Evolutionary conservation across 2,113 vertebrate species (phyloP).

Genomic region (Heliornis fulica): DNA sequence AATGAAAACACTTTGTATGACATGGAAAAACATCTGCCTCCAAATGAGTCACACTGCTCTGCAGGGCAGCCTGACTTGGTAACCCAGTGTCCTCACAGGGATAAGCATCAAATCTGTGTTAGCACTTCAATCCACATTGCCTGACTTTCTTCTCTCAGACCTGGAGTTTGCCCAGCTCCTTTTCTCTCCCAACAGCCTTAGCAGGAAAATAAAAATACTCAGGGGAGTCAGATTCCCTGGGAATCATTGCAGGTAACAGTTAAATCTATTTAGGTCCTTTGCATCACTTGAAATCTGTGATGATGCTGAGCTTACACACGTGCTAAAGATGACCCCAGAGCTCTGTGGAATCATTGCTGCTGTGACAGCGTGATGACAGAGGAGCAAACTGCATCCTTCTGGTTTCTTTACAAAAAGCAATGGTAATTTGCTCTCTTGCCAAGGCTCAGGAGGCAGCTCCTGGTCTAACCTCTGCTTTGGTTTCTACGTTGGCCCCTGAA

Average conservation of each 20-base stretch:
- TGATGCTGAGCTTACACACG: neutral
- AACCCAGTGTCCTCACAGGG: neutral
- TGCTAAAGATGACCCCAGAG: neutral
- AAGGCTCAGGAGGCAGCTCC: neutral
- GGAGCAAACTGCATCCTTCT: neutral
- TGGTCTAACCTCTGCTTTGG: neutral
- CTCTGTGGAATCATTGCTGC: neutral
- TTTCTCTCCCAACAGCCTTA: neutral
- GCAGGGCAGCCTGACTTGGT: neutral
- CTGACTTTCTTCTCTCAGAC: neutral
- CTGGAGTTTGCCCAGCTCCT: neutral
- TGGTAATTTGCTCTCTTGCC: neutral
- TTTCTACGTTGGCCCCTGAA: neutral
- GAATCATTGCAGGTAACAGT: neutral
- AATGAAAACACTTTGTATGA: neutral
- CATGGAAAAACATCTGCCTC: slow-evolving; percentile 12
- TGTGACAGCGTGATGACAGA: neutral
- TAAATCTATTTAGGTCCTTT: neutral
- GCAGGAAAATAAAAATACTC: neutral
- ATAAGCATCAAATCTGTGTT: neutral
- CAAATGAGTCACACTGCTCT: neutral
- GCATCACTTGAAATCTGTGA: neutral
- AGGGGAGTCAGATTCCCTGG: neutral
- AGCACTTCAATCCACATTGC: neutral
- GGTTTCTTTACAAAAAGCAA: neutral